phyloP scores from a whole-genome alignment of 2,797 vertebrate genomes.

The Decapterus maruadsi region DNA sequence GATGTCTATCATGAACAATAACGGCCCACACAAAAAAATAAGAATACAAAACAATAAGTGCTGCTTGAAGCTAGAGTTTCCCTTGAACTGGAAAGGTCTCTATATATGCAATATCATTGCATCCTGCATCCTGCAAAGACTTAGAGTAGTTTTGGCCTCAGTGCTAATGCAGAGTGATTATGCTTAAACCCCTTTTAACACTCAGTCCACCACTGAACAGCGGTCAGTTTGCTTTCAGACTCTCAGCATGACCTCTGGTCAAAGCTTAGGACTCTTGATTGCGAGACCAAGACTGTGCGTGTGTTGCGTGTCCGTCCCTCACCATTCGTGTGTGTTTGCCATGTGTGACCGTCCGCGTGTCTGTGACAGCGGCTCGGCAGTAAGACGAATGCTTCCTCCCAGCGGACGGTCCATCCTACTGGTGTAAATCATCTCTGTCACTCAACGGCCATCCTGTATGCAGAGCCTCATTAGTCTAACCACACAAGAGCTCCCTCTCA shows the following conservation, averaged over 20 bases:
- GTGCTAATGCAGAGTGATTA: constrained; percentile 37
- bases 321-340: constrained; percentile 1
- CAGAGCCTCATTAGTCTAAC: constrained; percentile 79
- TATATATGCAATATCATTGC: constrained; percentile 1
- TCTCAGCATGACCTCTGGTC: constrained; percentile 13
- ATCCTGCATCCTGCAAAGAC: constrained; percentile 4
- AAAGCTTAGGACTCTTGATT: constrained; percentile 18
- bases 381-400: constrained; percentile 60
- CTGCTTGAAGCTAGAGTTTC: neutral
- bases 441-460: constrained; percentile 66
- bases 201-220: constrained; percentile 21
- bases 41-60: neutral
- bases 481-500: constrained; percentile 66
- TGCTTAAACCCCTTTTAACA: constrained; percentile 50
- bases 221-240: constrained; percentile 49
- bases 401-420: constrained; percentile 66
- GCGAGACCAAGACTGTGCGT: neutral
- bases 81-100: constrained; percentile 22
- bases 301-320: constrained; percentile 11
- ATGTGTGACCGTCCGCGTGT: constrained; percentile 5
- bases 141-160: constrained; percentile 19
- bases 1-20: neutral
- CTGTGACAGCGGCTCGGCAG: constrained; percentile 41
- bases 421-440: constrained; percentile 76
- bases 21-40: neutral